Conservation (phyloP, 2,888 invertebrate genomes). For the Panzeria rudis region DNA sequence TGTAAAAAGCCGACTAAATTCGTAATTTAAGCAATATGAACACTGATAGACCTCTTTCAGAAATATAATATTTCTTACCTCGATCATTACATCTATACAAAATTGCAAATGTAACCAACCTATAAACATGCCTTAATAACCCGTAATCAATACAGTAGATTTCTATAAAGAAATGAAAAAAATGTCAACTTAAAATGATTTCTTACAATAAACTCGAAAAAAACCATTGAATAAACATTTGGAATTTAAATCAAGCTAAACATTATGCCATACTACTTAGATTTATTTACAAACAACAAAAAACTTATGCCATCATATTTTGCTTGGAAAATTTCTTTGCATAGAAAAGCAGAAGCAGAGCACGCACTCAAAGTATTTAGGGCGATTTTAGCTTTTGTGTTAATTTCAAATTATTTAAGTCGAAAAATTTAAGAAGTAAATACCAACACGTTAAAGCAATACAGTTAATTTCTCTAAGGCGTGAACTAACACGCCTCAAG, state of each 20-base stretch:
- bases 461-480: conserved; percentile 71
- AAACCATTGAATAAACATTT: conserved; percentile 55
- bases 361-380: conserved; percentile 16
- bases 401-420: conserved; percentile 52
- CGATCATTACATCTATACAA: no score
- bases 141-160: neutral
- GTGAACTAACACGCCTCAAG: conserved; percentile 71
- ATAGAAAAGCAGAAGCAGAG: neutral
- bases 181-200: conserved; percentile 66
- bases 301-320: conserved; percentile 68
- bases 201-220: conserved; percentile 36
- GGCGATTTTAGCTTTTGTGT: conserved; percentile 13
- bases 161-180: conserved; percentile 4
- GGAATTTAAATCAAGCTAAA: conserved; percentile 67
- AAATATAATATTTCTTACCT: no score
- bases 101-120: neutral
- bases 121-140: neutral
- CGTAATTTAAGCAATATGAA: no score
- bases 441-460: conserved; percentile 71
- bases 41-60: no score
- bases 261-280: conserved; percentile 27
- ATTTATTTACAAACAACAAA: conserved; percentile 13
- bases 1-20: no score
- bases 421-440: conserved; percentile 53
- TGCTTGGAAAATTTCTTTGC: conserved; percentile 18